Evolutionary conservation across 30 jellyfish, hydroid and myxozoan genomes (phyloP), one percentile per base, ranked within the genome.

Genomic region (Catostylus mosaicus): DNA sequence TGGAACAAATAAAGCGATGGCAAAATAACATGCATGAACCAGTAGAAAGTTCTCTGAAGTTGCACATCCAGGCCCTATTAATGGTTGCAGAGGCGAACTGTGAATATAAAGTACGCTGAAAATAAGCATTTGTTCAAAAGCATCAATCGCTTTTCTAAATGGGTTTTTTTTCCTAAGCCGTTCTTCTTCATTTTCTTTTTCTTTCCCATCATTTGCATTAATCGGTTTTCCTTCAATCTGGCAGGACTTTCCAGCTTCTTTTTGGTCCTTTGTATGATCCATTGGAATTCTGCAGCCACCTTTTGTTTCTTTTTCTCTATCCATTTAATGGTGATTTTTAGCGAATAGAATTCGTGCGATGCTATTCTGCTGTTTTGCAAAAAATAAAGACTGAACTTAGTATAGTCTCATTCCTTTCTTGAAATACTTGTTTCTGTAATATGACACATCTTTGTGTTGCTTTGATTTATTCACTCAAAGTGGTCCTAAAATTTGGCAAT

Each of bases 61-160:
- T 27, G 72, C 72, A 54, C 66, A 31, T 11, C 96, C 97, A 5
- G 97, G 97, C 2, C 97, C 97, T 43, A 90, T 90, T 16, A 90
- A 92, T 47, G 89, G 68, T 67, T 83, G 93, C 73, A 84, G 59
- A 22, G 97, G 97, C 12, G 96, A 84, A 36, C 73, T 84, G 50
- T 73, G 85, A 19, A 82, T 71, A 78, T 82, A 72, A 36, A 82
- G 26, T 56, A 82, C 47, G 71, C 92, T 82, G 45, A 67, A 82
- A 10, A 82, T 36, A 50, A 67, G 19, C 22, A 82, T 36, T 29
- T 82, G 78, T 35, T 82, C 92, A 33, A 43, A 19, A 19, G 24
- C 48, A 10, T 70, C 66, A 12, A 69, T 8, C 9, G 66, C 78
- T 70, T 46, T 5, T 14, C 65, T 63, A 10, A 54, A 34, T 20